Conservation (phyloP, 2,113 vertebrate genomes). For the Nestor notabilis region DNA sequence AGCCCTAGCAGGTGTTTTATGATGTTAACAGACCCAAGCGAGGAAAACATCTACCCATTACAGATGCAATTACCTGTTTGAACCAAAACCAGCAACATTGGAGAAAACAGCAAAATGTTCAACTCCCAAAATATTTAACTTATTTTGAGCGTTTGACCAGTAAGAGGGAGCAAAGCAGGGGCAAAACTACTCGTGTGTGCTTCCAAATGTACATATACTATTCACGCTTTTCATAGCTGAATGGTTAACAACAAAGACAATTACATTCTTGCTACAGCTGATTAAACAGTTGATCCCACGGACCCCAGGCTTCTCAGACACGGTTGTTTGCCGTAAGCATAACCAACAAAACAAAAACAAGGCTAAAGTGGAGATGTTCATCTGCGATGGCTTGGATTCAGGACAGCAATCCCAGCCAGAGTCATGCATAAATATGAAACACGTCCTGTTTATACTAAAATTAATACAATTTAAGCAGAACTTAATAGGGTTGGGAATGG, state of each 20-base stretch:
- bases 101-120: not conserved
- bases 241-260: slow-evolving; percentile 63
- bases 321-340: slow-evolving; percentile 30
- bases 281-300: slow-evolving; percentile 63
- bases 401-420: not conserved
- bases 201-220: slow-evolving; percentile 48
- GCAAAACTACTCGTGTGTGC: not conserved
- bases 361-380: not conserved
- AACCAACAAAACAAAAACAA: slow-evolving; percentile 61
- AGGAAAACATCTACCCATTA: not conserved
- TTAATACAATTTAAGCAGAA: not conserved
- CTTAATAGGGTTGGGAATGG: not conserved
- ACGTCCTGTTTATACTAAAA: slow-evolving; percentile 31
- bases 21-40: not conserved
- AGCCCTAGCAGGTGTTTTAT: slow-evolving; percentile 34
- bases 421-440: not conserved
- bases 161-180: slow-evolving; percentile 57
- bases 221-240: slow-evolving; percentile 54
- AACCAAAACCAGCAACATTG: slow-evolving; percentile 8
- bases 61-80: slow-evolving; percentile 5
- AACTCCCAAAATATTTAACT: slow-evolving; percentile 48
- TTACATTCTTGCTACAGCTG: slow-evolving; percentile 61
- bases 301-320: slow-evolving; percentile 41
- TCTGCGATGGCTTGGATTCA: not conserved
- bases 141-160: slow-evolving; percentile 37